Base-by-base conservation (phyloP, 2,797 vertebrate genomes). In the Hylomyscus alleni region DNA sequence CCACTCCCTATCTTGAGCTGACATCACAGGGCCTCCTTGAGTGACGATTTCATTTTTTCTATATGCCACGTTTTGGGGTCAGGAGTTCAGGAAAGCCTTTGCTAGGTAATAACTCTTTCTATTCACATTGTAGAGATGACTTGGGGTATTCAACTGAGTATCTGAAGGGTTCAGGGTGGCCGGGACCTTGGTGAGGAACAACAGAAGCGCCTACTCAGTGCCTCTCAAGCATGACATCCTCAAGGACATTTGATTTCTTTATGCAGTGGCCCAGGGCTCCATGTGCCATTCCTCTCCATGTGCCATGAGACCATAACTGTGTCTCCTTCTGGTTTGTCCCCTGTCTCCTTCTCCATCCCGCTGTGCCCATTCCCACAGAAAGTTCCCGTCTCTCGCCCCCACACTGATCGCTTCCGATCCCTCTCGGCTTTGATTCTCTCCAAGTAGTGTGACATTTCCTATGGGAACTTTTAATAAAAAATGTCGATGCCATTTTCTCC, bases 141-240 rank as follows among this genome's bases (percentile, higher is more conserved):
- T 1, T 13, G 12, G 11, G 67, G 56, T 67, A 2, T 13, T 40
- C 22, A 37, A 6, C 17, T 40, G 40, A 50, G 12, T 87, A 31
- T 67, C 69, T 69, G 20, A 34, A 94, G 54, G 50, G 54, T 37
- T 10, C 13, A 56, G 58, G 52, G 1, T 26, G 47, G 6, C 80
- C 76, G n/a, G 54, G 1, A 11, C n/a, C 20, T 26, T 60, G 44
- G 22, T 75, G 50, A 9, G 26, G 20, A 69, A 20, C n/a, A 6
- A 17, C 24, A 24, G 14, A 58, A 72, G 47, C 0, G n/a, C 29
- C 19, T 1, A 1, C 3, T 1, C 47, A 29, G 20, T n/a, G 2
- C 22, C 67, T 84, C 83, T 67, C 47, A 7, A 60, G 69, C 15
- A 58, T 7, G 24, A 9, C 20, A 19, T 31, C 37, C 89, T 82